Base-by-base conservation (phyloP, 2,888 invertebrate genomes). In the Spilarctia lutea region DNA sequence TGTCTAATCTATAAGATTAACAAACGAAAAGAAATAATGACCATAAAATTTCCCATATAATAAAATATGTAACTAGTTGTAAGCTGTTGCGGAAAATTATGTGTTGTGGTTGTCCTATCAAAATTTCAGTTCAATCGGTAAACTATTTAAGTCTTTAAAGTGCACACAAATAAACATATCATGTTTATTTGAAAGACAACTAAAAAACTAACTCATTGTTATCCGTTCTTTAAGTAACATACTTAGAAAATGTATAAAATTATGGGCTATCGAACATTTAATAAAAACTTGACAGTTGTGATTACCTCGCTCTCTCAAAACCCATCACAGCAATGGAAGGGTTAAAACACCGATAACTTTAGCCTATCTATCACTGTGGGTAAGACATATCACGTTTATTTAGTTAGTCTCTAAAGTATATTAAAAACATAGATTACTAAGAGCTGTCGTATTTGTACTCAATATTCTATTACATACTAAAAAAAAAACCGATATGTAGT, bases 351-450 rank as follows among this genome's bases (percentile, higher is more conserved):
- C 86, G 85, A 85, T 81, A 78, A 65, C 20, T 67, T 27, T 24
- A 39, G 63, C 74, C 20, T 33, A 56, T 73, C 45, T 83, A 80
- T 79, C 81, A 69, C 80, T 83, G 76, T 76, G 75, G 79, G 79
- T 75, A 76, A 80, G 80, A 83, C 75, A 70, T 69, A 86, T 83
- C 75, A 73, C 79, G n/a, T n/a, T n/a, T n/a, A n/a, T n/a, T n/a
- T 80, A 67, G 18, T 83, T 83, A 77, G 79, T 80, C 81, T 79
- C 81, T 78, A 74, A 68, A 73, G 74, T 81, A 42, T 75, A 81
- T 45, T 20, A 45, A 8, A 67, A 73, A 73, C 74, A 78, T 35
- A n/a, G 48, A 56, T 75, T 75, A 52, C 65, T 56, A 39, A 45
- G 63, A 42, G 24, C 67, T 80, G 69, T 3, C 18, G 18, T 30